Base-by-base conservation (phyloP, 1,140 invertebrate species). In the Pogonomyrmex barbatus region DNA sequence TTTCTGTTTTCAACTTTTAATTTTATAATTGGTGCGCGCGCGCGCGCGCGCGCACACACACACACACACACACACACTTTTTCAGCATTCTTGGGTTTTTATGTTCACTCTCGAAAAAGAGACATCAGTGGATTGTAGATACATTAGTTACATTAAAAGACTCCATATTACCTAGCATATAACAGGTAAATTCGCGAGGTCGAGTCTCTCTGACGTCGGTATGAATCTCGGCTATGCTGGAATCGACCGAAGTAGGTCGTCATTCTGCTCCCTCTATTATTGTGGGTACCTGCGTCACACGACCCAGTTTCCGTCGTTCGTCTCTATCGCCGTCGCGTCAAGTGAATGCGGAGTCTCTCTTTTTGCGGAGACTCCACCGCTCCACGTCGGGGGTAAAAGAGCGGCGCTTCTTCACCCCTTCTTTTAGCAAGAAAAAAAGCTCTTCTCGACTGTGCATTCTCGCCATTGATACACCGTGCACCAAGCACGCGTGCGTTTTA, bases 231-330 rank as follows among this genome's bases (percentile, higher is more conserved):
- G 42, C 50, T 77, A 76, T 71, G n/a, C 56, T 63, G 81, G 79
- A 85, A 84, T 76, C 42, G 70, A 47, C 54, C 79, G 33, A 87
- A 87, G 81, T 87, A 56, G 86, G 81, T 87, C 86, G 52, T 84
- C 56, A 62, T 71, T 76, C 85, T 73, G 62, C 78, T 71, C 70
- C 81, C 65, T 85, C 62, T 86, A 71, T 86, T 86, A 86, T 87
- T 83, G 81, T 56, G 33, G 62, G 45, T 77, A 84, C 52, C 52
- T 70, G 68, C 81, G 86, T 87, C 86, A 85, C 81, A 45, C 60
- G 86, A 30, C 81, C 65, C 65, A 85, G 70, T 87, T 87, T 76
- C 60, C n/a, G 12, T 39, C 39, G 62, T 54, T 79, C 24, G 76
- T 86, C 79, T 73, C 42, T 45, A 81, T 86, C 24, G 47, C 8